Evolutionary conservation across 2,888 invertebrate genomes (phyloP).

Genomic region (Cyclophora punctaria): DNA sequence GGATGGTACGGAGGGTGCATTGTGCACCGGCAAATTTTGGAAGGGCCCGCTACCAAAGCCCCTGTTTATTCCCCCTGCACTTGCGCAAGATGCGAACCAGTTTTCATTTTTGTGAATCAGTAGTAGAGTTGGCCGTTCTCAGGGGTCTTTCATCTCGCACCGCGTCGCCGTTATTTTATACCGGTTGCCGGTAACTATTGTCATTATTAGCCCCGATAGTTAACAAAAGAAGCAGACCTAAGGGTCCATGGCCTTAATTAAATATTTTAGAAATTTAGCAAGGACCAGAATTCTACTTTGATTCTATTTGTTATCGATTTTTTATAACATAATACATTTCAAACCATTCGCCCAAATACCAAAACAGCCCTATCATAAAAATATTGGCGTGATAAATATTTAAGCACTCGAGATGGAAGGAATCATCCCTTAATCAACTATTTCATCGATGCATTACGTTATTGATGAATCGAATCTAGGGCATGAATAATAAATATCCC

Average conservation of each 20-base stretch:
- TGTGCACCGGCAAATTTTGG: slow-evolving; percentile 74
- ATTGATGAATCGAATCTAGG: no score
- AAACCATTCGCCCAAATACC: no score
- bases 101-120: slow-evolving; percentile 68
- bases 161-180: slow-evolving; percentile 29
- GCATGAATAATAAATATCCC: no score
- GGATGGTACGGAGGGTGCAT: slow-evolving; percentile 74
- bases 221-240: slow-evolving; percentile 6
- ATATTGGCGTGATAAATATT: no score
- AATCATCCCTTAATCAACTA: no score
- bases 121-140: slow-evolving; percentile 46
- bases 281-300: no score
- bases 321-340: no score
- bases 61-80: slow-evolving; percentile 68
- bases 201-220: slow-evolving; percentile 15
- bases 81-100: slow-evolving; percentile 74
- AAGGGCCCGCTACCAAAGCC: slow-evolving; percentile 67
- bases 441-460: no score
- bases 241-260: not conserved
- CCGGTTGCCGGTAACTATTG: slow-evolving; percentile 29
- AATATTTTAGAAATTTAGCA: no score
- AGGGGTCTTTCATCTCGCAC: slow-evolving; percentile 46
- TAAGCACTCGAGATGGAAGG: no score
- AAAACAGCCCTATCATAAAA: no score
- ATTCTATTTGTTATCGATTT: no score